A percentile compares a stretch with the other conserved stretches of the same genome.
Conservation (phyloP, 1,140 invertebrate genomes). For the Melipona quadrifasciata region DNA sequence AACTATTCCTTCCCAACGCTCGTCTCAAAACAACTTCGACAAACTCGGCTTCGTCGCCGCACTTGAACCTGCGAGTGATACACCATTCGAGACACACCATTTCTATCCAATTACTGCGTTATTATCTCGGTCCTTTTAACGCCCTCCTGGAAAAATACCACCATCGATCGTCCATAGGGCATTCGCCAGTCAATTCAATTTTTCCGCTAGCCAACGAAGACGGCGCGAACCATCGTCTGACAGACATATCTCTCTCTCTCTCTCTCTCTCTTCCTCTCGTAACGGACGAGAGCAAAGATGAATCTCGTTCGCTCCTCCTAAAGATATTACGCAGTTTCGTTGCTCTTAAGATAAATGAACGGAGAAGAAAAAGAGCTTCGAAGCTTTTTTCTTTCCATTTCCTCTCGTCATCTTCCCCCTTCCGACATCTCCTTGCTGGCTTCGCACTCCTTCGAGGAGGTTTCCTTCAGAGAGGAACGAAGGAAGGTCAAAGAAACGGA, state of each 20-base stretch:
- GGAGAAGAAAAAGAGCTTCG: background rate
- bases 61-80: background rate
- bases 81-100: background rate
- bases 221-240: background rate
- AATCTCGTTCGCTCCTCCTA: slow-evolving; percentile 27
- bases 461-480: slow-evolving; percentile 4
- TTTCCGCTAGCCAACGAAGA: background rate
- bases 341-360: slow-evolving; percentile 58
- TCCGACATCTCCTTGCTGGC: background rate
- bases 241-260: background rate
- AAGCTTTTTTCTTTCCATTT: background rate
- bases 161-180: background rate
- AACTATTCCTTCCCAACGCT: background rate
- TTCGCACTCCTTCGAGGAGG: background rate
- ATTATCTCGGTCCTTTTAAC: background rate
- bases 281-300: background rate
- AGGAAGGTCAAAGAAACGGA: background rate
- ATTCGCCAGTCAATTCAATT: slow-evolving; percentile 12
- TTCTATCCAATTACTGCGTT: background rate
- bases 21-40: background rate
- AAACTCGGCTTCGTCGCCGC: background rate
- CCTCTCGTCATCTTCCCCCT: background rate
- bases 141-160: slow-evolving; percentile 1
- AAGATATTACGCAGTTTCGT: slow-evolving; percentile 53
- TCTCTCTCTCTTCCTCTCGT: too few relatives aligned